A percentile compares a stretch with the other conserved stretches of the same genome.
Conservation (phyloP, 2,797 vertebrate species). For the Gouania willdenowi region DNA sequence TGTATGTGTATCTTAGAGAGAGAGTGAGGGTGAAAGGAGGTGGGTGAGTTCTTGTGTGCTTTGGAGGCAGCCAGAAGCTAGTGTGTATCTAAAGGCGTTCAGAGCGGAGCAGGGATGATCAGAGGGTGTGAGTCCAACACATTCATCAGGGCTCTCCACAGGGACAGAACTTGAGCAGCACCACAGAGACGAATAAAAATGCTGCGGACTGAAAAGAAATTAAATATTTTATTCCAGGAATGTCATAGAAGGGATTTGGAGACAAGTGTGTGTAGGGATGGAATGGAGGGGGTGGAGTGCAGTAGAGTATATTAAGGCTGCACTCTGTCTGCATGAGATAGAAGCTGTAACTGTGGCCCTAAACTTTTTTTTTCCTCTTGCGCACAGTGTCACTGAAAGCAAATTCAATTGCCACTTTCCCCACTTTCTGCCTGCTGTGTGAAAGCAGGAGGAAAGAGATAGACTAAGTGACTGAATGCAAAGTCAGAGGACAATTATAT, state of each 20-base stretch:
- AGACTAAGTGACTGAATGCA: conserved; percentile 32
- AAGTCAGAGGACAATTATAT: conserved; percentile 36
- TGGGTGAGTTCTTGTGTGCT: conserved; percentile 34
- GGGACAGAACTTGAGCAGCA: conserved; percentile 48
- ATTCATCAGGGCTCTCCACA: conserved; percentile 60
- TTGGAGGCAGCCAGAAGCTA: conserved; percentile 46
- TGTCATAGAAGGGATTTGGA: conserved; percentile 61
- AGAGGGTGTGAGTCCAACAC: conserved; percentile 54
- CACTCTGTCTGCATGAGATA: conserved; percentile 48
- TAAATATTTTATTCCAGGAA: conserved; percentile 70
- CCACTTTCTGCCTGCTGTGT: conserved; percentile 28
- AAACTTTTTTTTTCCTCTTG: conserved; percentile 48
- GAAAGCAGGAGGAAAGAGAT: conserved; percentile 19
- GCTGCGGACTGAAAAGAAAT: conserved; percentile 46
- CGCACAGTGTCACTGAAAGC: conserved; percentile 34
- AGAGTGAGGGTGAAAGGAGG: not conserved
- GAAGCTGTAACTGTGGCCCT: conserved; percentile 47
- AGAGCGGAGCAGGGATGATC: conserved; percentile 55
- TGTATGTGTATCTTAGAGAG: conserved; percentile 25
- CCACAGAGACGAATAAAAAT: conserved; percentile 48
- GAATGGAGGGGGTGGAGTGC: conserved; percentile 50
- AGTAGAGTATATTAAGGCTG: conserved; percentile 64
- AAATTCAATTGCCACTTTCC: conserved; percentile 64
- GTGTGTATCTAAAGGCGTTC: conserved; percentile 52
- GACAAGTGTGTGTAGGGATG: conserved; percentile 37